Percentiles rank a stretch among this genome's conserved stretches.
phyloP scores from a whole-genome alignment of 2,888 invertebrate genomes.

The Scrobipalpa costella region DNA sequence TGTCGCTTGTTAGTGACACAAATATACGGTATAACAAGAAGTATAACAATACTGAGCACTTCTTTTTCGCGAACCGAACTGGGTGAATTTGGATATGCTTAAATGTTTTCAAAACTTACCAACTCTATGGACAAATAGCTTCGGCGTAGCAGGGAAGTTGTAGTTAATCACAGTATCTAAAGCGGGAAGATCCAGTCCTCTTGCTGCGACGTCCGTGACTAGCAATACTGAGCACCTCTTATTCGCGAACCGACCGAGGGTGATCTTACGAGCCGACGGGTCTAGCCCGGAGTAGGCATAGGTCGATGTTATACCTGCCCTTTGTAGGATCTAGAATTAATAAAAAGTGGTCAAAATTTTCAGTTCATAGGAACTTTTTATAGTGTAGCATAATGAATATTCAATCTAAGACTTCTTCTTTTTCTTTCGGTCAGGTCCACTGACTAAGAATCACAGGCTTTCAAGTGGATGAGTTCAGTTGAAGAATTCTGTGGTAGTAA shows the following conservation, averaged over 20 bases:
- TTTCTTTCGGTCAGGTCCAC: no score
- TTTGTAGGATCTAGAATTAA: constrained; percentile 83
- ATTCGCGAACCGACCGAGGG: constrained; percentile 93
- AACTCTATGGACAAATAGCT: constrained; percentile 98
- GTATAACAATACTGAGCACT: no score
- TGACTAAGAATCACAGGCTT: no score
- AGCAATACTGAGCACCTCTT: constrained; percentile 91
- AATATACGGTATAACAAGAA: no score
- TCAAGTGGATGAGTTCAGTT: no score
- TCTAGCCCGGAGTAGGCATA: constrained; percentile 98
- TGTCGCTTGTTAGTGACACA: no score
- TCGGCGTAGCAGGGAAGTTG: constrained; percentile 98
- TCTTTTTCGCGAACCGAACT: no score
- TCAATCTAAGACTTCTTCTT: no score
- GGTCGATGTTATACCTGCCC: constrained; percentile 90
- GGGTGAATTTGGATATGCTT: background rate
- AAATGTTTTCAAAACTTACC: constrained; percentile 82
- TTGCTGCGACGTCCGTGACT: constrained; percentile 98
- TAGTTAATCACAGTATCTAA: constrained; percentile 98
- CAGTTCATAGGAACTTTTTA: no score
- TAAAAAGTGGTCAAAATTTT: background rate
- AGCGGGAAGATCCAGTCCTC: constrained; percentile 98
- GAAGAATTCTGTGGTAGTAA: no score
- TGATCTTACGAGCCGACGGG: constrained; percentile 96
- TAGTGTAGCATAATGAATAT: no score